phyloP scores from a whole-genome alignment of 2,113 vertebrate genomes.

The Melospiza georgiana region DNA sequence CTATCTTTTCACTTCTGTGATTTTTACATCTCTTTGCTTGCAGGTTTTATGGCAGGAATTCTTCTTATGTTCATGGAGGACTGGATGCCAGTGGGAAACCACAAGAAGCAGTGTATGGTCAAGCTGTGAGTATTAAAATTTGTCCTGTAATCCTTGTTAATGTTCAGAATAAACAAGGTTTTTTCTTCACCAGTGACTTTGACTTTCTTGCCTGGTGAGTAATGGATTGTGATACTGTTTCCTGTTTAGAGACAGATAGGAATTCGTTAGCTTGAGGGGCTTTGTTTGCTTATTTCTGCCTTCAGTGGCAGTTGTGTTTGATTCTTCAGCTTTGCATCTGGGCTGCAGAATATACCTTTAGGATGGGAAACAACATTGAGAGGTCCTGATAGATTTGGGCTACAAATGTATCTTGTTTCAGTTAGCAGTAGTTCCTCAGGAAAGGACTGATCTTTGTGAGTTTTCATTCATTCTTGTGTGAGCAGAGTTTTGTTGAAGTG shows the following conservation, averaged over 20 bases:
- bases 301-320: not conserved
- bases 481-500: not conserved
- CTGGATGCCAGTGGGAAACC: constrained; percentile 92
- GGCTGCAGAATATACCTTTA: not conserved
- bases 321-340: not conserved
- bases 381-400: not conserved
- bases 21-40: not conserved
- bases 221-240: rapidly evolving
- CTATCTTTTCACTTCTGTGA: not conserved
- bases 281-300: not conserved
- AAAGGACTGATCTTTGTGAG: not conserved
- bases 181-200: not conserved
- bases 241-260: not conserved
- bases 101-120: constrained; percentile 95
- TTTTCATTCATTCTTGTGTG: not conserved
- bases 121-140: constrained; percentile 85
- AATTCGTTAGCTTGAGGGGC: not conserved
- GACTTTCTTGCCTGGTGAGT: not conserved
- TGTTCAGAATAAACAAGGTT: not conserved
- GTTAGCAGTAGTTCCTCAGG: not conserved
- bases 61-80: constrained; percentile 96
- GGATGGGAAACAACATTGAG: not conserved
- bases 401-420: not conserved
- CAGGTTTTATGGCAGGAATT: constrained; percentile 98
- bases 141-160: not conserved